A percentile compares a stretch with the other conserved stretches of the same genome.
These are phyloP conservation scores for Nycteola revayana DNA, from an alignment of 2,888 invertebrate species.

Conservation along the genomic window DNA sequence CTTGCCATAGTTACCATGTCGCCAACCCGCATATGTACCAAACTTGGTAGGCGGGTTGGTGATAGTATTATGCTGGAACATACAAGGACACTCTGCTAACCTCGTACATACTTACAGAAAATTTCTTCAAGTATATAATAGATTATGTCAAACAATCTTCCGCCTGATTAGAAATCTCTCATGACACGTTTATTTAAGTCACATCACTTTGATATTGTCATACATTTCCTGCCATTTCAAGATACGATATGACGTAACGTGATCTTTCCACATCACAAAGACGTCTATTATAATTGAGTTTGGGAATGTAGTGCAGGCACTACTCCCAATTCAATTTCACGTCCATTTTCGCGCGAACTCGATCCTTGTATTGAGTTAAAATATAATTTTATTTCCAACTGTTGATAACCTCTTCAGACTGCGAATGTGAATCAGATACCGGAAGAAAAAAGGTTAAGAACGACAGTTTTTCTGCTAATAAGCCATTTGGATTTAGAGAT, in stretches of 20 bases:
- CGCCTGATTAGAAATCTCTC: no score
- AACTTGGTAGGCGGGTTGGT: no score
- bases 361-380: not conserved
- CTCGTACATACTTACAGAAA: no score
- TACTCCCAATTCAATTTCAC: constrained; percentile 44
- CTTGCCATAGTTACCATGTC: no score
- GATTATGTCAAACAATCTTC: no score
- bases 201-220: no score
- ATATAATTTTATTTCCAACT: constrained; percentile 8
- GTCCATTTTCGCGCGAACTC: constrained; percentile 21
- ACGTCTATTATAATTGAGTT: constrained; percentile 51
- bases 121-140: no score
- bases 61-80: no score
- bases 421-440: constrained; percentile 10
- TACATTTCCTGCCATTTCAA: no score
- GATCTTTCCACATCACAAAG: constrained; percentile 5
- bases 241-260: constrained; percentile 17
- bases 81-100: no score
- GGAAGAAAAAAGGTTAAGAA: not conserved
- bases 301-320: constrained; percentile 42
- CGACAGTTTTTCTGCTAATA: constrained; percentile 1
- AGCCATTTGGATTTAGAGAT: not conserved
- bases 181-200: no score
- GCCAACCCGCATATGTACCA: no score
- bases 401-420: constrained; percentile 2